These are phyloP conservation scores for Sicus ferrugineus DNA, from an alignment of 2,888 invertebrate genomes.

Conservation along the genomic window DNA sequence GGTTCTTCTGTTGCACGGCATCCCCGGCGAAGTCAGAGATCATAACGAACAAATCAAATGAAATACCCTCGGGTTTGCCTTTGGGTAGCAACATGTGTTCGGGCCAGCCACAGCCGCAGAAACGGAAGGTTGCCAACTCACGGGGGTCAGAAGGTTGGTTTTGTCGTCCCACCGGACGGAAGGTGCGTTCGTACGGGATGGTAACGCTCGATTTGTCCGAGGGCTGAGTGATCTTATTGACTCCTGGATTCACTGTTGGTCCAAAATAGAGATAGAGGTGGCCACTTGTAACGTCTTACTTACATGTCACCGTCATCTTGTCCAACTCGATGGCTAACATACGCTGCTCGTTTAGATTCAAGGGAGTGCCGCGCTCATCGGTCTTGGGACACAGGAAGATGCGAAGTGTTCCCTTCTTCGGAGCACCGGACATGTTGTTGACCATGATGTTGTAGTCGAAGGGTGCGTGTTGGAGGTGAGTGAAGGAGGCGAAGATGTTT, in stretches of 20 bases:
- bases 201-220: constrained; percentile 78
- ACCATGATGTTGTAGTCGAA: constrained; percentile 74
- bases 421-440: constrained; percentile 66
- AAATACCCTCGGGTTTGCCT: constrained; percentile 73
- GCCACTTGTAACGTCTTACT: constrained; percentile 55
- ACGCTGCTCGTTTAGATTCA: constrained; percentile 70
- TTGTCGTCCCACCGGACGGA: constrained; percentile 64
- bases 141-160: constrained; percentile 23
- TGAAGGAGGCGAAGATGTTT: constrained; percentile 74
- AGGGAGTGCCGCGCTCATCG: constrained; percentile 71
- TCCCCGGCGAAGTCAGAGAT: constrained; percentile 77
- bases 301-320: constrained; percentile 71
- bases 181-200: constrained; percentile 78
- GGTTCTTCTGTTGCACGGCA: constrained; percentile 47
- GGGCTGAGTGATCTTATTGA: constrained; percentile 69
- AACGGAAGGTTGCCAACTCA: constrained; percentile 71
- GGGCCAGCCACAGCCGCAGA: constrained; percentile 91
- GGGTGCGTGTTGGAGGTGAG: constrained; percentile 79
- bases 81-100: constrained; percentile 81
- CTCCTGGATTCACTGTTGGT: constrained; percentile 71
- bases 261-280: not conserved
- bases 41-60: constrained; percentile 79
- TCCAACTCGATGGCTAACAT: constrained; percentile 74
- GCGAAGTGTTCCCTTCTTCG: constrained; percentile 70
- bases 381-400: constrained; percentile 73